phyloP scores from a whole-genome alignment of 2,113 vertebrate genomes.

The Rhombomys opimus region DNA sequence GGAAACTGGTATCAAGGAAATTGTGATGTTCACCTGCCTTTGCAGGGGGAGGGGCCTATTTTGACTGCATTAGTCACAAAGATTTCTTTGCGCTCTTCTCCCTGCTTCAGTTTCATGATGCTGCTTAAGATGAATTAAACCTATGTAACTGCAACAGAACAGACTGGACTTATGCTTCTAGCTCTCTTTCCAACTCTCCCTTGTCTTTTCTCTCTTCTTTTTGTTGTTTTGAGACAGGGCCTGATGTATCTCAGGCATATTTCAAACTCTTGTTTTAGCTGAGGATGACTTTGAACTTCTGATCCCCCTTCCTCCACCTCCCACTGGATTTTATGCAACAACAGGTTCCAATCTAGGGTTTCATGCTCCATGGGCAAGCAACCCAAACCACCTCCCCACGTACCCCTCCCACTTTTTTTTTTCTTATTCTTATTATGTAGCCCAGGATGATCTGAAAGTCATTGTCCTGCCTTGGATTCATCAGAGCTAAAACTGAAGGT shows the following conservation, averaged over 20 bases:
- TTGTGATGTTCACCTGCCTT: background rate
- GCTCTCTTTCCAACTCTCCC: too few species aligned
- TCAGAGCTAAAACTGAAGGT: background rate
- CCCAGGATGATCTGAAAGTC: background rate
- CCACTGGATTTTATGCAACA: background rate
- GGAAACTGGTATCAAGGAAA: background rate
- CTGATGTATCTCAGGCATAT: too few species aligned
- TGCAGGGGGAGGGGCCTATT: background rate
- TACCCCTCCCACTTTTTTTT: background rate
- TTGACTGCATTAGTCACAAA: background rate
- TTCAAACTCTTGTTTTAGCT: background rate
- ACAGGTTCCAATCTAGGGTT: background rate
- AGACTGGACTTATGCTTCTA: background rate
- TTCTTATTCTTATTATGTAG: background rate
- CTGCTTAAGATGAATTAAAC: background rate
- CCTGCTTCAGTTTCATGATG: background rate
- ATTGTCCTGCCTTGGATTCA: background rate
- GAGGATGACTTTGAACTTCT: background rate
- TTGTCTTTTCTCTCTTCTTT: too few species aligned
- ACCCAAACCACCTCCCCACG: background rate
- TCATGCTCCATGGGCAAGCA: background rate
- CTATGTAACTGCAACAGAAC: background rate
- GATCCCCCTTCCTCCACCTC: background rate
- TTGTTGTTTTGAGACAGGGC: background rate
- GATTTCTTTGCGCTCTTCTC: background rate